phyloP scores from a whole-genome alignment of 2,113 vertebrate species.

The Lichenostomus cassidix region DNA sequence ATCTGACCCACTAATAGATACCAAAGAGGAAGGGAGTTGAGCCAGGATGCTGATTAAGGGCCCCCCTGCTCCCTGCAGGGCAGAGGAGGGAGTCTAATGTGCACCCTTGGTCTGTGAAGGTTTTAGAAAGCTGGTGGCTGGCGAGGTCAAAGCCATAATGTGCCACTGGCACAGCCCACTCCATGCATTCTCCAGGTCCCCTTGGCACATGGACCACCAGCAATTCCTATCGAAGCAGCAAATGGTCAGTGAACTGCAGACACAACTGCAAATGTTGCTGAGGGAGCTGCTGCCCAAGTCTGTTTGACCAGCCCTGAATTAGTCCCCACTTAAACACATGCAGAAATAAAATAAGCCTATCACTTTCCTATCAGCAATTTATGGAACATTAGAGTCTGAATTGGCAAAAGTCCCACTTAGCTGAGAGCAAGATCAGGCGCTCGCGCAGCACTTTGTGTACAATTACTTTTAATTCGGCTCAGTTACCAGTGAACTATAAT shows the following conservation, averaged over 20 bases:
- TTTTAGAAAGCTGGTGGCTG: background rate
- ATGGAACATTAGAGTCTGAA: conserved; percentile 28
- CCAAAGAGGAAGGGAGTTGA: conserved; percentile 15
- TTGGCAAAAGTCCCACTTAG: conserved; percentile 49
- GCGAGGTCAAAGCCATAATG: background rate
- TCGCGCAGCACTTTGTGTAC: background rate
- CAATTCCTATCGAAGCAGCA: rapidly evolving
- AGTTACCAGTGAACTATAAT: conserved; percentile 46
- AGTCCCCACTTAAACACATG: background rate
- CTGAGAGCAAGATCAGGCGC: conserved; percentile 17
- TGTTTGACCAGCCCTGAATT: background rate
- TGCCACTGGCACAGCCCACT: background rate
- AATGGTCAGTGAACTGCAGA: rapidly evolving
- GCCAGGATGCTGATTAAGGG: background rate
- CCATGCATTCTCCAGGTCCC: background rate
- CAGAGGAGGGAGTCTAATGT: background rate
- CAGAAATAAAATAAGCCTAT: background rate
- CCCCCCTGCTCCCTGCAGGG: background rate
- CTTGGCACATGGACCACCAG: rapidly evolving
- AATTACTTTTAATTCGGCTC: conserved; percentile 45
- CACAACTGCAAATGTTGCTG: background rate
- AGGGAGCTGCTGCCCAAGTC: rapidly evolving
- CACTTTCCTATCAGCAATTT: conserved; percentile 36
- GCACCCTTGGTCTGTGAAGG: no score
- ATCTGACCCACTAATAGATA: background rate